These are phyloP conservation scores for Microcebus lehilahytsara DNA, from an alignment of 2,113 vertebrate genomes.

Conservation along the genomic window DNA sequence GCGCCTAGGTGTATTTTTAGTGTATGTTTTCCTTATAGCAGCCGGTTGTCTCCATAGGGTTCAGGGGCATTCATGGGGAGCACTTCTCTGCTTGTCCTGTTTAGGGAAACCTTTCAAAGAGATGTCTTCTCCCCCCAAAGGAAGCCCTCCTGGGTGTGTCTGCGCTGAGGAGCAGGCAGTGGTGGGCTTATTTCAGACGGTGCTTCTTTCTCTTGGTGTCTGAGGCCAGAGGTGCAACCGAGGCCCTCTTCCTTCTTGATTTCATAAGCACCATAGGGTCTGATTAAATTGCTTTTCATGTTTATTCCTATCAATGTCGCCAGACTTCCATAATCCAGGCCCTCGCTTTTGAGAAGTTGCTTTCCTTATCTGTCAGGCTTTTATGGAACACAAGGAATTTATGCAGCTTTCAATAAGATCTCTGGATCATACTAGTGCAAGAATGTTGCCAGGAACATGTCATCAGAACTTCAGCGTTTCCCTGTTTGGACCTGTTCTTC, in stretches of 20 bases:
- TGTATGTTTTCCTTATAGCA: background rate
- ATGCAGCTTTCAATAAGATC: conserved; percentile 52
- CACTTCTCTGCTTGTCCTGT: background rate
- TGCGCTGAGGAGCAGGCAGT: accelerated
- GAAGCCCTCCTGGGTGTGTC: background rate
- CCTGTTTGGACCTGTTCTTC: background rate
- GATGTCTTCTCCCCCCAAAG: background rate
- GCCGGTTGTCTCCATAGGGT: background rate
- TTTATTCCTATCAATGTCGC: background rate
- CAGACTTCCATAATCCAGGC: background rate
- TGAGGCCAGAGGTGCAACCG: background rate
- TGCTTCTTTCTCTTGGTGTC: conserved; percentile 34
- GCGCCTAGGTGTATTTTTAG: background rate
- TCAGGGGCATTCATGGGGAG: accelerated
- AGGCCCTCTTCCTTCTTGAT: background rate
- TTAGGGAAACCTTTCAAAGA: background rate
- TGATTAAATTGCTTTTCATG: background rate
- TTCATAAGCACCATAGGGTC: background rate
- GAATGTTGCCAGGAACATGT: background rate
- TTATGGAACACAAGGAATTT: background rate
- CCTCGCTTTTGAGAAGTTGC: background rate
- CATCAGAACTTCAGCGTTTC: background rate
- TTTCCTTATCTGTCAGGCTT: conserved; percentile 20
- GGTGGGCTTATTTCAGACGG: background rate
- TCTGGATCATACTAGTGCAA: background rate